Evolutionary conservation across 2,797 vertebrate species (phyloP).

Genomic region (Lepus oiostolus): DNA sequence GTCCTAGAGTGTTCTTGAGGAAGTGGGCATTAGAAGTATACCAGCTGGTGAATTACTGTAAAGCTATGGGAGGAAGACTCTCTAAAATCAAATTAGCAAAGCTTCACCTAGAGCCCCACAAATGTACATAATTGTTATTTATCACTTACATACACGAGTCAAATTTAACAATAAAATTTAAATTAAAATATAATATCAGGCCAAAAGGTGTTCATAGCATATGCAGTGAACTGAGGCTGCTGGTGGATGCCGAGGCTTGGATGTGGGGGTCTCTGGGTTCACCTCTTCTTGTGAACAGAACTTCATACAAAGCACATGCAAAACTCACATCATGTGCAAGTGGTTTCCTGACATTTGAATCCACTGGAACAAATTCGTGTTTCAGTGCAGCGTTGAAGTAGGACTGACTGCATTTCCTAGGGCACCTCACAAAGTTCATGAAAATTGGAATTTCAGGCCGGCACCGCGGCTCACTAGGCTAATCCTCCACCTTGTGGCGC

Average conservation of each 20-base stretch:
- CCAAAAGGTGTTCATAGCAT: not conserved
- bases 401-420: not conserved
- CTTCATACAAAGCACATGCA: not conserved
- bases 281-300: not conserved
- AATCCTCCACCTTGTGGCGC: too few species aligned
- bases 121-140: not conserved
- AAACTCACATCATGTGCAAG: not conserved
- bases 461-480: too few species aligned
- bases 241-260: fast-evolving
- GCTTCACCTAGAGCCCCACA: too few species aligned
- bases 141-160: not conserved
- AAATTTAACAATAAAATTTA: not conserved
- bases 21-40: not conserved
- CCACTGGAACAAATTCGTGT: not conserved
- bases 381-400: not conserved
- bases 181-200: not conserved
- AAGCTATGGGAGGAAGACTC: not conserved
- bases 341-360: not conserved
- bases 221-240: not conserved
- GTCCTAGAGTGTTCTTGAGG: too few species aligned
- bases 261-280: fast-evolving
- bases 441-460: too few species aligned
- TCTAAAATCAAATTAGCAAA: not conserved
- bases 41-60: not conserved
- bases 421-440: too few species aligned